A percentile compares a stretch with the other conserved stretches of the same genome.
These are phyloP conservation scores for Micronycteris hirsuta DNA, from an alignment of 2,113 vertebrate species.

Conservation along the genomic window DNA sequence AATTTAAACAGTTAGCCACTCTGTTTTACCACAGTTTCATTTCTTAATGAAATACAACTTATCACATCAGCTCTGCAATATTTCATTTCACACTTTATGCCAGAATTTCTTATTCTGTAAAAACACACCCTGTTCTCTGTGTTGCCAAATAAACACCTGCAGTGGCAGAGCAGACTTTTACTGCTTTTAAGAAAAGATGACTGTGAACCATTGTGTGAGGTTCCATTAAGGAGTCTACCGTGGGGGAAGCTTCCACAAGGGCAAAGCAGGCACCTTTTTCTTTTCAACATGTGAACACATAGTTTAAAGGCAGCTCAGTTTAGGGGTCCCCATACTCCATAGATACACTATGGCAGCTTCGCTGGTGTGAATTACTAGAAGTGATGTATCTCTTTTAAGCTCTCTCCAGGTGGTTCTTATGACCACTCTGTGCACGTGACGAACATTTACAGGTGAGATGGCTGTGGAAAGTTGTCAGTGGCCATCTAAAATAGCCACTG, in stretches of 20 bases:
- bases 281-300: conserved; percentile 10
- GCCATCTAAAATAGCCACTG: not conserved
- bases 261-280: not conserved
- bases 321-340: not conserved
- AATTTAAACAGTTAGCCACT: not conserved
- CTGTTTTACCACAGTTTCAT: not conserved
- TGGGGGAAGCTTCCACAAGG: not conserved
- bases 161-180: not conserved
- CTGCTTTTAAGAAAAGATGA: conserved; percentile 31
- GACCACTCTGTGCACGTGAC: not conserved
- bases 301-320: conserved; percentile 2
- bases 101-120: conserved; percentile 19
- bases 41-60: conserved; percentile 16
- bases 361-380: conserved; percentile 34
- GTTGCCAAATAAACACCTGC: not conserved
- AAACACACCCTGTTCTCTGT: not conserved
- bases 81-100: not conserved
- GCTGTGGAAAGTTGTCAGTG: not conserved
- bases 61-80: not conserved
- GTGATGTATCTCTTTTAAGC: not conserved
- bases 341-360: not conserved
- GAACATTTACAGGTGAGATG: not conserved
- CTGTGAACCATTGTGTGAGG: not conserved
- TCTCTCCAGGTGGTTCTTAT: not conserved
- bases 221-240: not conserved